Conservation (phyloP, 2,797 vertebrate genomes). For the Falco cherrug region DNA sequence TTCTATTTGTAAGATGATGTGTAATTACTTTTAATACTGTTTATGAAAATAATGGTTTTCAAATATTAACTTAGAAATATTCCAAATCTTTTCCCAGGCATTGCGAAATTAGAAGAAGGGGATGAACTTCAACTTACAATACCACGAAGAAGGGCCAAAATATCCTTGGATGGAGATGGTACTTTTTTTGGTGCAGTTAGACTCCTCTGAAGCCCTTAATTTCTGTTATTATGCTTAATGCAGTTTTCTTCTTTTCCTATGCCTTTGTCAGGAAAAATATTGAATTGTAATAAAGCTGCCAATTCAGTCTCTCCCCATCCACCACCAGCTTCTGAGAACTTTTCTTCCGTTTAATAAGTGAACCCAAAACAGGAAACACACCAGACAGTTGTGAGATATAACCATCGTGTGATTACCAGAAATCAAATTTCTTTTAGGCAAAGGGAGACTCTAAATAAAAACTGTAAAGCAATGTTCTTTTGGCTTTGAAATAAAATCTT, state of each 20-base stretch:
- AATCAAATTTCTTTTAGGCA: conserved; percentile 30
- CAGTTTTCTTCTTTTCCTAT: background rate
- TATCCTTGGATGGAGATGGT: conserved; percentile 89
- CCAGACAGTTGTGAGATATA: conserved; percentile 34
- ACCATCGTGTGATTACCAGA: conserved; percentile 55
- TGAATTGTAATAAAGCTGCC: background rate
- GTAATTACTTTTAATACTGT: background rate
- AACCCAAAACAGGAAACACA: conserved; percentile 71
- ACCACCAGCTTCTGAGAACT: conserved; percentile 3
- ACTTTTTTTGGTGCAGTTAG: conserved; percentile 94
- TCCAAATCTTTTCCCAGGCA: conserved; percentile 77
- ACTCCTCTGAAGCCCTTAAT: conserved; percentile 80
- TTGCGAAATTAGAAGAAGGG: conserved; percentile 91
- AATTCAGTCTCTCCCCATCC: background rate
- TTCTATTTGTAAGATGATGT: background rate
- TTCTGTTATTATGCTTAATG: background rate
- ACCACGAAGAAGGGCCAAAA: conserved; percentile 84
- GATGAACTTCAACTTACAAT: conserved; percentile 93
- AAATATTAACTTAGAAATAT: background rate
- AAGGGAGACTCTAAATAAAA: background rate
- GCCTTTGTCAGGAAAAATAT: background rate
- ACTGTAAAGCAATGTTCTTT: background rate
- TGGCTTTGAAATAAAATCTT: background rate
- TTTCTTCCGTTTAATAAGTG: conserved; percentile 48
- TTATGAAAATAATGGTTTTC: background rate